Base-by-base conservation (phyloP, 2,797 vertebrate genomes). In the Eulemur coronatus region DNA sequence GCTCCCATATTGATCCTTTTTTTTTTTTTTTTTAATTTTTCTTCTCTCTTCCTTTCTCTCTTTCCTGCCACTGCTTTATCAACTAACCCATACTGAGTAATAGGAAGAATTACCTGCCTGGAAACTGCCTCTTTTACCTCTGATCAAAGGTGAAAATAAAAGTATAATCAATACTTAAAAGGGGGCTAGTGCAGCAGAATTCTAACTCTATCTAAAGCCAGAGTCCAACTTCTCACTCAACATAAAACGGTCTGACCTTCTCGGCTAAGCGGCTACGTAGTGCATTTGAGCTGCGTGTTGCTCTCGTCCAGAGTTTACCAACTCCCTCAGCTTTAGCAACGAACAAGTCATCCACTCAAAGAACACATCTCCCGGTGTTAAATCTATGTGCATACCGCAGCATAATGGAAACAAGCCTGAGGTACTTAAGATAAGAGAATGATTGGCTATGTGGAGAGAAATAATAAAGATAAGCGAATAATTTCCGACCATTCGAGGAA, bases 401-500 rank as follows among this genome's bases (percentile, higher is more conserved):
- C 67, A 57, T 90, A 97, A 98, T 55, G 93, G 85, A 98, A 91
- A 30, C 89, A 94, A 96, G 87, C 69, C 94, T 96, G 92, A 90
- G 57, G 72, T 96, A 84, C 85, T 95, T 96, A 82, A 98, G 94
- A 89, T 96, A 98, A 98, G 92, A 84, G 67, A 97, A 97, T 92
- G 95, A 97, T 4, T 96, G 84, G 84, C 82, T 76, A 43, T 59
- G 30, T 52, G 76, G 89, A 92, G 73, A 98, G 97, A 97, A 96
- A 94, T 79, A 98, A 94, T 97, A 97, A 97, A 98, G 97, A 97
- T 97, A 98, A 96, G 84, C 87, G 96, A 97, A 97, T n/a, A 97
- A 78, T 97, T 98, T 98, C 79, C 18, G 10, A 90, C 88, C 90
- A 94, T 73, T 50, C 94, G 14, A 97, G 52, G 69, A 97, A 90